phyloP scores from a whole-genome alignment of 2,888 invertebrate species.

The Polydrusus tereticollis region DNA sequence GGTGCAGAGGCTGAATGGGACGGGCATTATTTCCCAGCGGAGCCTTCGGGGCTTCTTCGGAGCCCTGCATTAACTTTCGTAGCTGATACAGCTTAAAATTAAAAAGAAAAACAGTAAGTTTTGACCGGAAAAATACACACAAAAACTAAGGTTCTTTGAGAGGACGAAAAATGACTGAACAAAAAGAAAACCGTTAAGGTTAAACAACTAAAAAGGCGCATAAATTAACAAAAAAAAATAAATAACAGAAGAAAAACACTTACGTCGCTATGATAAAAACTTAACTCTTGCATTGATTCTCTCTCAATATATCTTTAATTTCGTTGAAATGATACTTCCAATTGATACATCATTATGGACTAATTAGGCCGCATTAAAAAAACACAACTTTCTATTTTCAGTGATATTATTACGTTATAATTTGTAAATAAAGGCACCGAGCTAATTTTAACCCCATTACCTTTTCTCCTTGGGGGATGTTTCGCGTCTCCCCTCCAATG shows the following conservation, averaged over 20 bases:
- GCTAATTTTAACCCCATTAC: constrained; percentile 28
- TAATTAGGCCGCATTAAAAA: neutral
- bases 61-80: constrained; percentile 90
- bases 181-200: too few species aligned
- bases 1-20: constrained; percentile 92
- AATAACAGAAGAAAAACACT: too few species aligned
- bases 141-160: neutral
- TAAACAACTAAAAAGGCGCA: too few species aligned
- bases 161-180: too few species aligned
- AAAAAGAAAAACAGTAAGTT: constrained; percentile 26
- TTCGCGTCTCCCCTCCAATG: constrained; percentile 14
- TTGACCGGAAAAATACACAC: neutral
- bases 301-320: too few species aligned
- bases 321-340: too few species aligned
- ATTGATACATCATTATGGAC: neutral
- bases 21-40: constrained; percentile 95
- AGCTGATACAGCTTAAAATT: constrained; percentile 84
- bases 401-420: constrained; percentile 26
- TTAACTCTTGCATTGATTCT: too few species aligned
- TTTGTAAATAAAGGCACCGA: constrained; percentile 19
- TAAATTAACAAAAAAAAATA: too few species aligned
- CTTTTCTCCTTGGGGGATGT: constrained; percentile 16
- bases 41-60: constrained; percentile 87
- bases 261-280: too few species aligned
- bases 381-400: neutral